phyloP scores from a whole-genome alignment of 2,113 vertebrate genomes.

The Sylvilagus bachmani region DNA sequence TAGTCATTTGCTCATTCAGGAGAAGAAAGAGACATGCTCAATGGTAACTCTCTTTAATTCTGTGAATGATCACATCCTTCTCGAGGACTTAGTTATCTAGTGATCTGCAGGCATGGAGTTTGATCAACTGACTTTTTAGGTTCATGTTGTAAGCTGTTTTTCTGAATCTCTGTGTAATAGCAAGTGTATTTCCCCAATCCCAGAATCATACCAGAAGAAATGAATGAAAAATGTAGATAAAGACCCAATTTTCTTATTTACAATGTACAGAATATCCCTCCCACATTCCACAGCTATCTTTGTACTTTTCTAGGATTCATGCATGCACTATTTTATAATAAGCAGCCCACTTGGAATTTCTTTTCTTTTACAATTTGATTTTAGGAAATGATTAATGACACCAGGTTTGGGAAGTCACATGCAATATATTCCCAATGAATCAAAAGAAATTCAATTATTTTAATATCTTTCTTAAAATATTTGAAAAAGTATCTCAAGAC shows the following conservation, averaged over 20 bases:
- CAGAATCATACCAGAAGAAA: background rate
- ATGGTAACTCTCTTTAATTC: conserved; percentile 45
- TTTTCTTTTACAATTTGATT: conserved; percentile 45
- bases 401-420: background rate
- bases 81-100: background rate
- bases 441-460: conserved; percentile 53
- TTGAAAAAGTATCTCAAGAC: conserved; percentile 45
- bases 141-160: background rate
- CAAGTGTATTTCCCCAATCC: background rate
- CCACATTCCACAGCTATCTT: background rate
- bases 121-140: background rate
- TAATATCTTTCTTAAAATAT: conserved; percentile 48
- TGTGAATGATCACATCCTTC: conserved; percentile 6
- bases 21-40: conserved; percentile 8
- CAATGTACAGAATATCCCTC: background rate
- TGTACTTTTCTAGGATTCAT: background rate
- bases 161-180: conserved; percentile 30
- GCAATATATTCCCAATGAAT: conserved; percentile 65
- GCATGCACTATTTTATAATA: background rate
- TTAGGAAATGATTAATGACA: conserved; percentile 59
- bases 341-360: background rate
- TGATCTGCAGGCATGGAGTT: background rate
- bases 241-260: background rate
- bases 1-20: conserved; percentile 43
- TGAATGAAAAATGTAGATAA: conserved; percentile 46